Conservation (phyloP, 2,888 invertebrate species). For the Aphodius granarius region DNA sequence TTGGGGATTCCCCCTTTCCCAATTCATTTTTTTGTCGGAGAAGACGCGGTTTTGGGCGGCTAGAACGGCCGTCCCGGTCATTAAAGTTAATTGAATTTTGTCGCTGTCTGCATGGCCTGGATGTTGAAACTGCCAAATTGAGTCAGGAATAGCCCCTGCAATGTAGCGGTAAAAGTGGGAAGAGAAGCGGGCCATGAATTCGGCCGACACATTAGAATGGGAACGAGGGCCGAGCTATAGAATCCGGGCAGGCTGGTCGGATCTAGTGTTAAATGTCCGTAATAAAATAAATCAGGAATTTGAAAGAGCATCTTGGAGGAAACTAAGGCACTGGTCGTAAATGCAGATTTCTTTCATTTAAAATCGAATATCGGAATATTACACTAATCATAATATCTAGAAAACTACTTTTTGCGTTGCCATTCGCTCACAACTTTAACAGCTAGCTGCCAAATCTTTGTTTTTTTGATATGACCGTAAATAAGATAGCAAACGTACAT, state of each 20-base stretch:
- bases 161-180: slow-evolving; percentile 45
- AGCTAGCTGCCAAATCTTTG: too few species aligned
- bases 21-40: not conserved
- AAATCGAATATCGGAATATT: too few species aligned
- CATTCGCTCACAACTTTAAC: too few species aligned
- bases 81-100: slow-evolving; percentile 62
- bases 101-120: slow-evolving; percentile 52
- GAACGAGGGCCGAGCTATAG: not conserved
- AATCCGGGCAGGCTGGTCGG: not conserved
- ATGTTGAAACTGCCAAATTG: slow-evolving; percentile 54
- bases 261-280: not conserved
- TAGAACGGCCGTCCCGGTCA: slow-evolving; percentile 53
- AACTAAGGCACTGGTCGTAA: not conserved
- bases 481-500: too few species aligned
- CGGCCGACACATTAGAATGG: slow-evolving; percentile 13
- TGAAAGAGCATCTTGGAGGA: not conserved
- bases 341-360: not conserved
- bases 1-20: not conserved
- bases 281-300: not conserved
- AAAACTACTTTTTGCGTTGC: too few species aligned
- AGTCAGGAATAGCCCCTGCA: slow-evolving; percentile 55
- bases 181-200: slow-evolving; percentile 39
- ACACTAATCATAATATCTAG: too few species aligned
- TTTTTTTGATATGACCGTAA: too few species aligned
- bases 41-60: slow-evolving; percentile 30